These are phyloP conservation scores for Dicycla oo DNA, from an alignment of 2,888 invertebrate genomes.

Conservation along the genomic window DNA sequence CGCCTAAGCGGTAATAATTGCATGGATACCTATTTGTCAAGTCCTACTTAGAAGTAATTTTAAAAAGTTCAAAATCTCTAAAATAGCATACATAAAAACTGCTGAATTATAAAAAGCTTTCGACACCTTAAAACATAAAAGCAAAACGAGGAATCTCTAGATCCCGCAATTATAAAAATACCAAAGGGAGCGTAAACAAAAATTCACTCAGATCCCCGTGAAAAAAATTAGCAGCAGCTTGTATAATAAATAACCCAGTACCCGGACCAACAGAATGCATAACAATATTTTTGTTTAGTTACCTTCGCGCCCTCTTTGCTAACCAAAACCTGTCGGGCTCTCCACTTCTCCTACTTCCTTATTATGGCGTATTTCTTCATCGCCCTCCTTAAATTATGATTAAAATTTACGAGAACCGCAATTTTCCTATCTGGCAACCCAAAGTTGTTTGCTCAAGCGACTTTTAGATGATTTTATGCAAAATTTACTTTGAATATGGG, in stretches of 20 bases:
- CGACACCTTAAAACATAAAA: neutral
- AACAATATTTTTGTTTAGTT: conserved; percentile 61
- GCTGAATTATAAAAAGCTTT: neutral
- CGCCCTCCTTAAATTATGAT: conserved; percentile 78
- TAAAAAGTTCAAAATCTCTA: neutral
- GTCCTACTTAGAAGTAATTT: neutral
- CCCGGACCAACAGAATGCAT: conserved; percentile 54
- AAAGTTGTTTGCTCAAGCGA: conserved; percentile 65
- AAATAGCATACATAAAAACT: too few relatives aligned
- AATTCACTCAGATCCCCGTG: conserved; percentile 28
- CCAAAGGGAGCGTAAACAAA: conserved; percentile 25
- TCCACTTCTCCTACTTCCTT: conserved; percentile 55
- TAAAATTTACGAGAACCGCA: conserved; percentile 78
- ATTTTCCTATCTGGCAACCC: conserved; percentile 67
- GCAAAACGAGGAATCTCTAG: neutral
- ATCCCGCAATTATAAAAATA: conserved; percentile 8
- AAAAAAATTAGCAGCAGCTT: conserved; percentile 50
- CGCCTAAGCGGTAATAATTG: neutral
- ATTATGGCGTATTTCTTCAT: conserved; percentile 76
- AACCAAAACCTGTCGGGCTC: conserved; percentile 47
- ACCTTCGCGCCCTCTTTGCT: conserved; percentile 42
- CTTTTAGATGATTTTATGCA: conserved; percentile 64
- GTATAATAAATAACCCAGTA: conserved; percentile 60
- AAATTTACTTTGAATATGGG: conserved; percentile 61
- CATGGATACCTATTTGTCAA: neutral